phyloP scores from a whole-genome alignment of 2,888 invertebrate genomes.

The Podabrus alpinus region DNA sequence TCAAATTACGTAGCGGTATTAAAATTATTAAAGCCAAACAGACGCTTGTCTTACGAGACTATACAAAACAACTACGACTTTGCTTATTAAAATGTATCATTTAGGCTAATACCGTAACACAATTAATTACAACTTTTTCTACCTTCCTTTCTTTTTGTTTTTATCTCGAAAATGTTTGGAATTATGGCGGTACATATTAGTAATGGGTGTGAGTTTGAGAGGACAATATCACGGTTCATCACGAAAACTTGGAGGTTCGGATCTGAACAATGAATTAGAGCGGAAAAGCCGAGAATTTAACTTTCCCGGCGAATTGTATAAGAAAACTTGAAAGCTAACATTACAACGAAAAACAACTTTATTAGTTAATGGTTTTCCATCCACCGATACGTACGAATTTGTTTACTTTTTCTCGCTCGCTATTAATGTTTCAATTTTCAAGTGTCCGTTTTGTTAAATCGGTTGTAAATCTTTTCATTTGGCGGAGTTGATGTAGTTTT shows the following conservation, averaged over 20 bases:
- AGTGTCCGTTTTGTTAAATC: neutral
- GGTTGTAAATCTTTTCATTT: neutral
- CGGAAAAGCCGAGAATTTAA: conserved; percentile 33
- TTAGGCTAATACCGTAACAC: neutral
- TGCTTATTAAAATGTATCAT: conserved; percentile 17
- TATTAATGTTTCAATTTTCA: neutral
- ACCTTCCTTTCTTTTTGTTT: neutral
- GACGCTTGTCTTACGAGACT: conserved; percentile 7
- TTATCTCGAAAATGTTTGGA: conserved; percentile 11
- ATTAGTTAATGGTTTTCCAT: neutral
- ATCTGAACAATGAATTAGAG: conserved; percentile 35
- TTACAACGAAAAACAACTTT: conserved; percentile 13
- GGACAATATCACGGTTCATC: conserved; percentile 36
- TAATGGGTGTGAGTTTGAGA: conserved; percentile 30
- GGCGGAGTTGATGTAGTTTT: neutral
- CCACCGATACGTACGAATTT: neutral
- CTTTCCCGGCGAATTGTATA: conserved; percentile 24
- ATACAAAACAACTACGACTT: conserved; percentile 7
- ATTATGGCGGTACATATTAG: conserved; percentile 34
- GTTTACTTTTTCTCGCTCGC: neutral
- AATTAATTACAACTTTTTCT: neutral
- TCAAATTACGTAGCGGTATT: conserved; percentile 29
- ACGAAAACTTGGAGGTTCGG: conserved; percentile 27
- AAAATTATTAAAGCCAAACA: conserved; percentile 32
- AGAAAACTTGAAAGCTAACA: conserved; percentile 23